Evolutionary conservation across 1,140 invertebrate genomes (phyloP).

Genomic region (Brachionus calyciflorus): DNA sequence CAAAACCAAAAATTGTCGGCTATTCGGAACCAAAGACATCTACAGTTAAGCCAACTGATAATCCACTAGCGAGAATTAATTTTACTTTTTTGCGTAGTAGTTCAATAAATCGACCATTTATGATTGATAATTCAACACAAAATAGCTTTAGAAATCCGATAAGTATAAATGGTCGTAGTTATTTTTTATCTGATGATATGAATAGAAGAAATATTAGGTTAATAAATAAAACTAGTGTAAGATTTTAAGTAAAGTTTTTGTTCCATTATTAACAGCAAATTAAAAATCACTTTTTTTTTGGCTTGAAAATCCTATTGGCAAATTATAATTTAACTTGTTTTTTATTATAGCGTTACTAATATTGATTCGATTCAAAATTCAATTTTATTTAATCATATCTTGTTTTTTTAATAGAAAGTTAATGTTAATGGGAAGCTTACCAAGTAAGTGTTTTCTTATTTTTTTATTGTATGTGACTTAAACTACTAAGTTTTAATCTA

Average conservation of each 20-base stretch:
- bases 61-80: conserved; percentile 20
- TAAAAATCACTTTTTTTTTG: not conserved
- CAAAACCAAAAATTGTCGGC: not conserved
- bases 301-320: not conserved
- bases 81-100: conserved; percentile 11
- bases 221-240: conserved; percentile 27
- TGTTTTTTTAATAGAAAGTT: conserved; percentile 35
- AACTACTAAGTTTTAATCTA: too few relatives aligned
- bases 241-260: not conserved
- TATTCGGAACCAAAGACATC: not conserved
- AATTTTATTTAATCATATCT: not conserved
- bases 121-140: conserved; percentile 13
- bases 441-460: too few relatives aligned
- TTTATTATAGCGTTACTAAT: not conserved
- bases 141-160: conserved; percentile 28
- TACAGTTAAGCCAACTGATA: not conserved
- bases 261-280: not conserved
- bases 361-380: too few relatives aligned
- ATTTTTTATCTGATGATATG: conserved; percentile 10
- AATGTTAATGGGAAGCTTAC: conserved; percentile 19
- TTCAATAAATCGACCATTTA: not conserved
- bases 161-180: conserved; percentile 28
- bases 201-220: not conserved
- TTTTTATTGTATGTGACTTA: too few relatives aligned
- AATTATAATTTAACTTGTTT: not conserved